Evolutionary conservation across 2,888 invertebrate genomes (phyloP).

Genomic region (Flexamia atlantica): DNA sequence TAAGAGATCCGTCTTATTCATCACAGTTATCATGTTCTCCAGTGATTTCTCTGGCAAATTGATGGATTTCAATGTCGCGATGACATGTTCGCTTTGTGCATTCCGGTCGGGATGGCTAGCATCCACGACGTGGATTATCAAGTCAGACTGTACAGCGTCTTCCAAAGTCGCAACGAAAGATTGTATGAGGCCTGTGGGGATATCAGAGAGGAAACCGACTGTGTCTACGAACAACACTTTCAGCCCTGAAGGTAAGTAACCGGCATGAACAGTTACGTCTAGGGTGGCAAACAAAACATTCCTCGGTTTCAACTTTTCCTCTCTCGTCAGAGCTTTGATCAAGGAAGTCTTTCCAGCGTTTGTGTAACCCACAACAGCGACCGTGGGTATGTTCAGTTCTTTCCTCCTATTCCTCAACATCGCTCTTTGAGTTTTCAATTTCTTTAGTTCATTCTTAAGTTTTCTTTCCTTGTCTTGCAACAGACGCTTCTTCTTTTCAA

Average conservation of each 20-base stretch:
- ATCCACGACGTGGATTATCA: slow-evolving; percentile 89
- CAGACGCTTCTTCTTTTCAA: slow-evolving; percentile 75
- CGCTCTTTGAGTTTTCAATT: slow-evolving; percentile 79
- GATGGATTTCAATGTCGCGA: slow-evolving; percentile 80
- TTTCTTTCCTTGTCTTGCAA: slow-evolving; percentile 81
- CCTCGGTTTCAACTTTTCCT: slow-evolving; percentile 80
- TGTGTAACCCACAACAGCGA: slow-evolving; percentile 92
- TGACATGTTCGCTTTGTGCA: slow-evolving; percentile 84
- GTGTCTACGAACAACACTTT: slow-evolving; percentile 88
- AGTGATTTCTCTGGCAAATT: slow-evolving; percentile 75
- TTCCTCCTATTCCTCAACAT: slow-evolving; percentile 78
- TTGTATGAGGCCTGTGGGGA: slow-evolving; percentile 87
- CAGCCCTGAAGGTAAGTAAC: slow-evolving; percentile 81
- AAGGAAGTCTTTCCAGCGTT: slow-evolving; percentile 90
- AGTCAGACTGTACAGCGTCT: slow-evolving; percentile 87
- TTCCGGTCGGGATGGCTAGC: slow-evolving; percentile 84
- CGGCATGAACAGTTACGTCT: slow-evolving; percentile 89
- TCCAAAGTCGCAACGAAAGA: slow-evolving; percentile 90
- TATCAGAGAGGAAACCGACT: slow-evolving; percentile 91
- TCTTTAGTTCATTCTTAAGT: slow-evolving; percentile 78
- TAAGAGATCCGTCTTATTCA: slow-evolving; percentile 79
- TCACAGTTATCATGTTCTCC: slow-evolving; percentile 81
- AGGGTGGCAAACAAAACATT: slow-evolving; percentile 91
- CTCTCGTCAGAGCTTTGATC: slow-evolving; percentile 87
- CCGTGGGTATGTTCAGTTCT: slow-evolving; percentile 79